A percentile compares a stretch with the other conserved stretches of the same genome.
These are phyloP conservation scores for Bilobella aurantiaca DNA, from an alignment of 1,140 invertebrate genomes.

Conservation along the genomic window DNA sequence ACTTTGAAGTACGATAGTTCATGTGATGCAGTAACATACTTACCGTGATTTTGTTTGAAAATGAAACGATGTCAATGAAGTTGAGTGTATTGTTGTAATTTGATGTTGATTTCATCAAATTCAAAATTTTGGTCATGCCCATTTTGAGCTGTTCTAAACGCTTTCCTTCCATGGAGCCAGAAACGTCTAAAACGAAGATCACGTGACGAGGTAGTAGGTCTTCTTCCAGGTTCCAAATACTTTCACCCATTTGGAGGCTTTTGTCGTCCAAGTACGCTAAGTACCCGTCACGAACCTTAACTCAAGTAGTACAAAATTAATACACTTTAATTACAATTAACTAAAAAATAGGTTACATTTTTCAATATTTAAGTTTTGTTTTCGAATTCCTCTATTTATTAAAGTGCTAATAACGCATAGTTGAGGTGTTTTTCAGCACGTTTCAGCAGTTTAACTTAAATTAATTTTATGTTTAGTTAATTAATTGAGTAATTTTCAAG, in stretches of 20 bases:
- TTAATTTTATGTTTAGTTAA: no score
- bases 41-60: slow-evolving; percentile 46
- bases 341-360: no score
- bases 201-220: slow-evolving; percentile 52
- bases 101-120: slow-evolving; percentile 44
- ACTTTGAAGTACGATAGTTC: background rate
- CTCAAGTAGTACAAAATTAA: no score
- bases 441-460: no score
- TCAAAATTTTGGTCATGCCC: slow-evolving; percentile 55
- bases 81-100: slow-evolving; percentile 41
- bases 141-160: slow-evolving; percentile 54
- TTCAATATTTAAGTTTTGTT: no score
- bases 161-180: slow-evolving; percentile 55
- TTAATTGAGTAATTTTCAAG: no score
- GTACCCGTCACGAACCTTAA: background rate
- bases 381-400: no score
- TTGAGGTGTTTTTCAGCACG: no score
- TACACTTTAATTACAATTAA: no score
- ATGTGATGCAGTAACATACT: slow-evolving; percentile 25
- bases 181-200: slow-evolving; percentile 58
- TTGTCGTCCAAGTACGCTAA: background rate
- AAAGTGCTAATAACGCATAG: no score
- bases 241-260: background rate
- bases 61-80: slow-evolving; percentile 54
- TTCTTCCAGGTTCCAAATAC: background rate